Evolutionary conservation across 2,797 vertebrate species (phyloP).

Genomic region (Syndactyla subalaris): DNA sequence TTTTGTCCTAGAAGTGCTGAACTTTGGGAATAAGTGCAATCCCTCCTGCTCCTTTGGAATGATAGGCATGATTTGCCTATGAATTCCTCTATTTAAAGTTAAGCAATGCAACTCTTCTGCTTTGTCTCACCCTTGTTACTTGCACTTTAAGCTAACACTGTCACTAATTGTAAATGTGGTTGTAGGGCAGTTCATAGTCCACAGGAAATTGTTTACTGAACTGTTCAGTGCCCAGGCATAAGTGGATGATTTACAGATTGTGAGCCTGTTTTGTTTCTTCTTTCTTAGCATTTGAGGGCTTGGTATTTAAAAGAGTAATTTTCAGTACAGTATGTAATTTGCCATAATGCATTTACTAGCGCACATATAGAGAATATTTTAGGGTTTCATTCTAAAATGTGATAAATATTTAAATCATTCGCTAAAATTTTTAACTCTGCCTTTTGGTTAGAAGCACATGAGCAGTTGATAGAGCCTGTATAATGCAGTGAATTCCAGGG

Average conservation of each 20-base stretch:
- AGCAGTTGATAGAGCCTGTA: not conserved
- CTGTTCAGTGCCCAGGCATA: constrained; percentile 37
- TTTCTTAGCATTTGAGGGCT: not conserved
- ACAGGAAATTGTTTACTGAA: constrained; percentile 62
- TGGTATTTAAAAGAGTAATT: constrained; percentile 1
- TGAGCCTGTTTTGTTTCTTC: constrained; percentile 47
- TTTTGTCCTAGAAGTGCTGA: not conserved
- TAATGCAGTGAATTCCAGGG: constrained; percentile 5
- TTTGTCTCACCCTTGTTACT: constrained; percentile 53
- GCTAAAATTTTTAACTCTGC: not conserved
- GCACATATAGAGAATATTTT: not conserved
- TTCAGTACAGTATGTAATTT: not conserved
- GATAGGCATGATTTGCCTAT: not conserved
- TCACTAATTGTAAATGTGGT: constrained; percentile 61
- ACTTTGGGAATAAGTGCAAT: not conserved
- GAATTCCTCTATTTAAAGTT: constrained; percentile 3
- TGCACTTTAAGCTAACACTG: constrained; percentile 59
- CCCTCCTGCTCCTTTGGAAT: not conserved
- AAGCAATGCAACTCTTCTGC: constrained; percentile 28
- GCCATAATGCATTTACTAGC: not conserved
- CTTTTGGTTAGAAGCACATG: not conserved
- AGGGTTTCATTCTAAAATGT: not conserved
- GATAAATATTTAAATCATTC: not conserved
- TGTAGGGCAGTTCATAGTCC: constrained; percentile 51
- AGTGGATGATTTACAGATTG: constrained; percentile 62